These are phyloP conservation scores for Poecilia latipinna DNA, from an alignment of 2,113 vertebrate genomes.

Conservation along the genomic window DNA sequence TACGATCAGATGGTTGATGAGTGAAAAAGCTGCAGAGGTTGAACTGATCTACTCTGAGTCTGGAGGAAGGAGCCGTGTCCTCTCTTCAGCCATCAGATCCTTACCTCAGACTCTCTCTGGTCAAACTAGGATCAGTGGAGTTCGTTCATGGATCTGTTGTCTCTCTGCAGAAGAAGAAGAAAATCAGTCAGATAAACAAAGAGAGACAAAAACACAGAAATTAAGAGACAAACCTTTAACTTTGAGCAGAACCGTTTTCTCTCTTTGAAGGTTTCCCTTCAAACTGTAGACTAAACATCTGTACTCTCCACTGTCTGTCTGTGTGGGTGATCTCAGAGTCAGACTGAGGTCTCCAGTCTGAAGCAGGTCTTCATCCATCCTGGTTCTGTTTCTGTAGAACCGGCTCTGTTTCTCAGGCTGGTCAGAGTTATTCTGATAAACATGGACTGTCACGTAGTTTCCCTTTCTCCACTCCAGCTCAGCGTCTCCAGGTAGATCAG, in stretches of 20 bases:
- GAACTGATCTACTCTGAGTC: background rate
- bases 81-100: background rate
- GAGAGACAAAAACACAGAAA: background rate
- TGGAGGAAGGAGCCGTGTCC: background rate
- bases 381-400: too few species aligned
- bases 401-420: background rate
- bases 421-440: background rate
- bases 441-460: too few species aligned
- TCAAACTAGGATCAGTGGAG: background rate
- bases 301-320: background rate
- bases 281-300: background rate
- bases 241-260: background rate
- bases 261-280: too few species aligned
- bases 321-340: background rate
- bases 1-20: too few species aligned
- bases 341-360: conserved; percentile 8
- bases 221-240: background rate
- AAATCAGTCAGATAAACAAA: background rate
- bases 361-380: background rate
- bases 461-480: background rate
- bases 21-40: too few species aligned
- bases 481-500: background rate
- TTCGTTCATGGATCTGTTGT: background rate
- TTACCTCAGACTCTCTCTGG: too few species aligned
- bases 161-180: background rate